Conservation (phyloP, 2,797 vertebrate genomes). For the Argyrosomus regius region DNA sequence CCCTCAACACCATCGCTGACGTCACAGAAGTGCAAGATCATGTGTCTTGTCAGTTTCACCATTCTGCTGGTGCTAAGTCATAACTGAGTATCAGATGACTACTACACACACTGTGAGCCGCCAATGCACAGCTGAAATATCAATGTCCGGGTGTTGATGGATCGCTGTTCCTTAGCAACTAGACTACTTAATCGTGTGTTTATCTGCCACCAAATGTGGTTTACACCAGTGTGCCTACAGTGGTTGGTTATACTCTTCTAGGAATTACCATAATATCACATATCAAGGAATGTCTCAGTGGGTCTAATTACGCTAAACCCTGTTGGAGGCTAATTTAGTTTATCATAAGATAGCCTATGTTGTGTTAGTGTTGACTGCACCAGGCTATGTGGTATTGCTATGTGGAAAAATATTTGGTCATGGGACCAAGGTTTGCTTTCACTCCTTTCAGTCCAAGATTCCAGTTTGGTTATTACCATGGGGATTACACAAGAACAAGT, state of each 20-base stretch:
- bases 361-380: slow-evolving; percentile 35
- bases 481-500: not conserved
- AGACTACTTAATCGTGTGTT: slow-evolving; percentile 60
- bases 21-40: slow-evolving; percentile 69
- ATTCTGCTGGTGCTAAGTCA: slow-evolving; percentile 69
- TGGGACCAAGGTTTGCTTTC: slow-evolving; percentile 23
- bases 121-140: slow-evolving; percentile 72
- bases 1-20: slow-evolving; percentile 33
- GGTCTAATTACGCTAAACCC: slow-evolving; percentile 48
- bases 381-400: slow-evolving; percentile 19
- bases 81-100: slow-evolving; percentile 76
- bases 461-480: not conserved
- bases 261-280: slow-evolving; percentile 56
- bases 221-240: slow-evolving; percentile 52
- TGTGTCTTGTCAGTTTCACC: slow-evolving; percentile 68
- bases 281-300: slow-evolving; percentile 50
- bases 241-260: slow-evolving; percentile 55
- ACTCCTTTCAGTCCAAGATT: slow-evolving; percentile 9
- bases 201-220: slow-evolving; percentile 57
- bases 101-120: slow-evolving; percentile 66
- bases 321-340: slow-evolving; percentile 41
- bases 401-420: slow-evolving; percentile 4
- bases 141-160: slow-evolving; percentile 73
- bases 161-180: slow-evolving; percentile 78
- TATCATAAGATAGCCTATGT: slow-evolving; percentile 27